These are phyloP conservation scores for Rhysida immarginata DNA, from an alignment of 1,140 invertebrate genomes.

Conservation along the genomic window DNA sequence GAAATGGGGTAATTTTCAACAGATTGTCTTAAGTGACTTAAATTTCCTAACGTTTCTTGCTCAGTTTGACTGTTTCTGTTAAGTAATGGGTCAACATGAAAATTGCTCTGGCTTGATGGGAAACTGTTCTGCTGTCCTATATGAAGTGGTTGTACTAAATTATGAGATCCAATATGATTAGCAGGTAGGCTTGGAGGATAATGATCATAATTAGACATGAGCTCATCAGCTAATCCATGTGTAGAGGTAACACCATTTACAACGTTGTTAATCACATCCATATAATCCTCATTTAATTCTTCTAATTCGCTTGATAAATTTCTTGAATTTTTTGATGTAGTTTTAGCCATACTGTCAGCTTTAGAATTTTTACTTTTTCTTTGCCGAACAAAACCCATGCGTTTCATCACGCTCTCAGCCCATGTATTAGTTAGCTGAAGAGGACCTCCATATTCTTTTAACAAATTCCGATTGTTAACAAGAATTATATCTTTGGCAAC, in stretches of 20 bases:
- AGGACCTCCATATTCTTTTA: slow-evolving; percentile 5
- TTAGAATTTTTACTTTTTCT: background rate
- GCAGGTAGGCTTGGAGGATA: background rate
- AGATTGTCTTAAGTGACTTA: background rate
- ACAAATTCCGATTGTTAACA: background rate
- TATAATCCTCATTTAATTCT: slow-evolving; percentile 3
- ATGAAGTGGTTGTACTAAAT: too few relatives aligned
- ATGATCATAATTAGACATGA: background rate
- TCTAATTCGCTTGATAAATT: background rate
- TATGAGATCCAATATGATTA: background rate
- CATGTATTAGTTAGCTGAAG: slow-evolving; percentile 3
- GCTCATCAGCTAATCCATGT: background rate
- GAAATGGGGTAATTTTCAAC: background rate
- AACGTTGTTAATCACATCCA: background rate
- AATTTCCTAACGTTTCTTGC: background rate
- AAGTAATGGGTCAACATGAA: too few relatives aligned
- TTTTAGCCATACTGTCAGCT: background rate
- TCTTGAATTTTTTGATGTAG: background rate
- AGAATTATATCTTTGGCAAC: slow-evolving; percentile 1
- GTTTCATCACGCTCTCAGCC: slow-evolving; percentile 6
- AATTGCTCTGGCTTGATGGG: too few relatives aligned
- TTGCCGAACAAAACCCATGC: slow-evolving; percentile 1
- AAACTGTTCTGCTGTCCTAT: too few relatives aligned
- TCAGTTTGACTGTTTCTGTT: background rate
- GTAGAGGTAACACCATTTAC: background rate